Conservation (phyloP, 2,113 vertebrate species). For the Calidris pugnax region DNA sequence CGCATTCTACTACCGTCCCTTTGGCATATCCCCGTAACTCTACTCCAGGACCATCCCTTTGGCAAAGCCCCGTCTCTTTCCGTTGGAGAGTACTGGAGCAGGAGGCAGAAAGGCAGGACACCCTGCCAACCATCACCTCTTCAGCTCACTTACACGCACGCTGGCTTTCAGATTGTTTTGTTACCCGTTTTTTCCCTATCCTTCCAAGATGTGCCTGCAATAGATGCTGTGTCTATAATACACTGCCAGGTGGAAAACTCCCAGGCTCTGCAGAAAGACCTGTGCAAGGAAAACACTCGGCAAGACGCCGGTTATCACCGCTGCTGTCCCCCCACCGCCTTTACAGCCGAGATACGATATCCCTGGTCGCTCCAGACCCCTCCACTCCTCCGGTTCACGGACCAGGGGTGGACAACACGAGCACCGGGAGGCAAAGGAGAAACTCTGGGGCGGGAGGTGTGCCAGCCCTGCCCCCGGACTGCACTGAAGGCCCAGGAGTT, state of each 20-base stretch:
- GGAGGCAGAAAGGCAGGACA: not conserved
- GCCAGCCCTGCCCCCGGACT: not conserved
- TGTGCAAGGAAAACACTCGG: not conserved
- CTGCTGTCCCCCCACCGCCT: not conserved
- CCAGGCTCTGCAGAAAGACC: not conserved
- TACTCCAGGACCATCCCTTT: not conserved
- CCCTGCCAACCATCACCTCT: not conserved
- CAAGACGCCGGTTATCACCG: not conserved
- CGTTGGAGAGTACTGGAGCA: not conserved
- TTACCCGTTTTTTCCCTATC: not conserved
- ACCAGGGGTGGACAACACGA: not conserved
- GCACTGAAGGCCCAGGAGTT: not conserved
- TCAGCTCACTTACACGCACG: not conserved
- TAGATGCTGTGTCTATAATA: not conserved
- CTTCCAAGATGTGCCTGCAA: not conserved
- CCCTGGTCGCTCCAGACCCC: not conserved
- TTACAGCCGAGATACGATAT: not conserved
- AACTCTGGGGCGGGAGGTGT: rapidly evolving
- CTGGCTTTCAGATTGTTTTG: not conserved
- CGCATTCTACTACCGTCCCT: not conserved
- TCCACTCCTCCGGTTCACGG: not conserved
- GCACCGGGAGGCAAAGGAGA: rapidly evolving
- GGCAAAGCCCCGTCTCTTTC: not conserved
- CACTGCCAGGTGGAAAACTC: not conserved
- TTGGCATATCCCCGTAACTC: not conserved